Conservation (phyloP, 2,797 vertebrate species). For the Phylloscopus collybita region DNA sequence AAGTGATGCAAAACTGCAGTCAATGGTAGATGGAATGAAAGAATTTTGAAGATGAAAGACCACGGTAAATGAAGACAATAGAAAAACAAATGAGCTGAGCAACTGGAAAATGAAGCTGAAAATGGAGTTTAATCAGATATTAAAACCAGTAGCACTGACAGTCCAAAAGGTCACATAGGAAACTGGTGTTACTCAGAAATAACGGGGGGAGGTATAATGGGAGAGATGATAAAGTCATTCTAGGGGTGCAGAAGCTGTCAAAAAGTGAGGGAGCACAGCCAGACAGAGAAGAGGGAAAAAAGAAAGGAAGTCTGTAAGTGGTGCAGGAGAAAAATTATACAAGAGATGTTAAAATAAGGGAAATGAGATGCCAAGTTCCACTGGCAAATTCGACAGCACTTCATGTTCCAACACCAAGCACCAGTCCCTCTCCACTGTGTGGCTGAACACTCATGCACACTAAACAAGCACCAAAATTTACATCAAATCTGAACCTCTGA, state of each 20-base stretch:
- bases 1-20: neutral
- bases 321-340: neutral
- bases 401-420: neutral
- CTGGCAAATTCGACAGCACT: neutral
- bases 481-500: neutral
- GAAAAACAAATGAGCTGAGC: slow-evolving; percentile 32
- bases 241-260: neutral
- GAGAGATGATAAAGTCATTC: neutral
- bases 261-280: neutral
- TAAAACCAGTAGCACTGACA: neutral
- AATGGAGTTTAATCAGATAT: slow-evolving; percentile 43
- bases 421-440: neutral
- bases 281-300: neutral
- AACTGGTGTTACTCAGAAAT: neutral
- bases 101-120: slow-evolving; percentile 17
- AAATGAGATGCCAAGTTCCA: neutral
- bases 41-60: neutral
- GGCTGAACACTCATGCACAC: neutral
- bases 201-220: neutral
- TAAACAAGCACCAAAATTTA: neutral
- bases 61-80: neutral
- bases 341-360: neutral
- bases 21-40: neutral
- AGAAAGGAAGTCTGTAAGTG: neutral
- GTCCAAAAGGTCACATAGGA: neutral